Percentiles rank a stretch among this genome's conserved stretches.
Evolutionary conservation across 2,797 vertebrate genomes (phyloP).

Genomic region (Mastacembelus armatus): DNA sequence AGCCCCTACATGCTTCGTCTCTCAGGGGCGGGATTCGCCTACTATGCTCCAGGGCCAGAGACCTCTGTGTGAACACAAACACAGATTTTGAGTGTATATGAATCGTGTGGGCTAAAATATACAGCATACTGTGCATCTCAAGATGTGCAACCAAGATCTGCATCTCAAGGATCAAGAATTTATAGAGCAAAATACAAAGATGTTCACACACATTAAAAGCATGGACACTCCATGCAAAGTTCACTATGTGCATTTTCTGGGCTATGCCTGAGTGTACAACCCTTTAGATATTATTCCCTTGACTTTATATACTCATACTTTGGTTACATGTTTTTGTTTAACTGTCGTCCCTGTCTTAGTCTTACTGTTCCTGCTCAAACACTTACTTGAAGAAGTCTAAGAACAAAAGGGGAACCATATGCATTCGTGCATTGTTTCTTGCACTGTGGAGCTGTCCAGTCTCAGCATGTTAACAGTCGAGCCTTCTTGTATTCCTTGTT

Average conservation of each 20-base stretch:
- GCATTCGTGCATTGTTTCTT: constrained; percentile 28
- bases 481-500: constrained; percentile 45
- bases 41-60: constrained; percentile 88
- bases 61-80: constrained; percentile 86
- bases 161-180: constrained; percentile 50
- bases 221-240: constrained; percentile 50
- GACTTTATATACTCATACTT: constrained; percentile 48
- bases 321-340: constrained; percentile 30
- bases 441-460: constrained; percentile 41
- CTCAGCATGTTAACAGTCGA: constrained; percentile 23
- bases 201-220: constrained; percentile 38
- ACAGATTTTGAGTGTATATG: constrained; percentile 25
- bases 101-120: constrained; percentile 12
- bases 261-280: constrained; percentile 54
- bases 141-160: constrained; percentile 32
- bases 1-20: constrained; percentile 81
- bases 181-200: constrained; percentile 34
- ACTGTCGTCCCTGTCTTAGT: constrained; percentile 13
- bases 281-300: constrained; percentile 51
- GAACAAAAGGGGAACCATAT: constrained; percentile 46
- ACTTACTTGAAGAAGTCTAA: constrained; percentile 55
- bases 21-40: constrained; percentile 81
- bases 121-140: not conserved
- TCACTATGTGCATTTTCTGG: constrained; percentile 76
- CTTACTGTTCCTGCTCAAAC: constrained; percentile 37